phyloP scores from a whole-genome alignment of 53 echinoderm and acorn worm species.

The Stichopus horrens region DNA sequence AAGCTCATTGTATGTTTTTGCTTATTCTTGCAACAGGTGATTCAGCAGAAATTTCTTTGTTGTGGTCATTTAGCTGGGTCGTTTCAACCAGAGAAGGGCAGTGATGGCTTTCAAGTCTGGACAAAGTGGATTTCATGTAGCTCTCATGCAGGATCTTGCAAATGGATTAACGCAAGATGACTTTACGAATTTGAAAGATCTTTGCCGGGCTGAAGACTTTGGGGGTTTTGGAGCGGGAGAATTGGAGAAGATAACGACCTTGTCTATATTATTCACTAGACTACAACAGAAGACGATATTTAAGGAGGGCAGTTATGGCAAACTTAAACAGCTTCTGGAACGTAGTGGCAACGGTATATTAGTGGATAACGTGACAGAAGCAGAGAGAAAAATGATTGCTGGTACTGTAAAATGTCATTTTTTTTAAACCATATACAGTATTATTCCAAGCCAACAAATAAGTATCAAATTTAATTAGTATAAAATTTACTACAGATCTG shows the following conservation, averaged over 20 bases:
- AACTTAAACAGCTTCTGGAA: not conserved
- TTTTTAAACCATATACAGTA: too few relatives aligned
- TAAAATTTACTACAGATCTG: too few relatives aligned
- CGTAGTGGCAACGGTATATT: not conserved
- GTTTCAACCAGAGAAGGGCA: too few relatives aligned
- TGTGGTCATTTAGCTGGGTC: too few relatives aligned
- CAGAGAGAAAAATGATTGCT: not conserved
- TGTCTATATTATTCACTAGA: not conserved
- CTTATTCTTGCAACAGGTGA: too few relatives aligned
- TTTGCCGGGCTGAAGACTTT: not conserved
- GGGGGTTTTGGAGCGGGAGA: constrained; percentile 19
- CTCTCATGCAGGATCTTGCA: not conserved
- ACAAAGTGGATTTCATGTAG: not conserved
- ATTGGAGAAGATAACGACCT: constrained; percentile 29
- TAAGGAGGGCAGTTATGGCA: constrained; percentile 26
- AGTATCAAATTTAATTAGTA: too few relatives aligned
- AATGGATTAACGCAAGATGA: not conserved
- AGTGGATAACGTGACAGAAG: not conserved
- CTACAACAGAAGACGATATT: constrained; percentile 25
- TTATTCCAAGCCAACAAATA: too few relatives aligned
- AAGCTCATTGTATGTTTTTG: too few relatives aligned
- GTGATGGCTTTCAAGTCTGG: not conserved
- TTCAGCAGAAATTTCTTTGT: too few relatives aligned
- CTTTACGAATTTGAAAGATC: not conserved
- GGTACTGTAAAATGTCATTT: too few relatives aligned